Conservation (phyloP, 2,113 vertebrate genomes). For the Galemys pyrenaicus region DNA sequence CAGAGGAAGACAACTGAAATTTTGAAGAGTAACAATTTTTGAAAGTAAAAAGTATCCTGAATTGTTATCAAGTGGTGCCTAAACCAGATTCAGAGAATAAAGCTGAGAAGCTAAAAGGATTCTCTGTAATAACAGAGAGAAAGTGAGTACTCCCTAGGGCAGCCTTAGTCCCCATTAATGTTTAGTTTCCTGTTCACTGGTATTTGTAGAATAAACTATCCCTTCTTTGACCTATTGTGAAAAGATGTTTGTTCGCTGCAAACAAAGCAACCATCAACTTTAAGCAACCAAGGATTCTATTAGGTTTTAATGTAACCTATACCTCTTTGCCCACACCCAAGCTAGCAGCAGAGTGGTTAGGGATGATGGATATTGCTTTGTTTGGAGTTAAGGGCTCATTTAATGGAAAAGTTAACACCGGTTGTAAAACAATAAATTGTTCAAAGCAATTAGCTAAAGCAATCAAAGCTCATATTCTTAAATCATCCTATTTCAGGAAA, state of each 20-base stretch:
- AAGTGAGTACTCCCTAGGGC: not conserved
- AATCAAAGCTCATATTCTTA: not conserved
- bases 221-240: not conserved
- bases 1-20: not conserved
- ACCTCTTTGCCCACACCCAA: constrained; percentile 30
- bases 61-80: not conserved
- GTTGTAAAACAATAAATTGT: not conserved
- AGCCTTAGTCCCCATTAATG: not conserved
- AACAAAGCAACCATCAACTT: constrained; percentile 15
- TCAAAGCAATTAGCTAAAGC: constrained; percentile 27
- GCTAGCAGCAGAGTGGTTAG: not conserved
- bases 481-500: not conserved
- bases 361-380: not conserved
- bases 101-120: not conserved
- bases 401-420: constrained; percentile 25
- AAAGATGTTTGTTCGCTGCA: constrained; percentile 21
- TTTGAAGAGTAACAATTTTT: not conserved
- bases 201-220: constrained; percentile 27
- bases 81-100: not conserved
- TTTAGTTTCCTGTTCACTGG: constrained; percentile 40
- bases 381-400: not conserved
- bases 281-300: not conserved
- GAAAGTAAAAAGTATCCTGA: not conserved
- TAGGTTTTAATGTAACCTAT: not conserved
- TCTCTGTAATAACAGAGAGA: not conserved